Evolutionary conservation across 2,797 vertebrate genomes (phyloP).

Genomic region (Chromobotia macracanthus): DNA sequence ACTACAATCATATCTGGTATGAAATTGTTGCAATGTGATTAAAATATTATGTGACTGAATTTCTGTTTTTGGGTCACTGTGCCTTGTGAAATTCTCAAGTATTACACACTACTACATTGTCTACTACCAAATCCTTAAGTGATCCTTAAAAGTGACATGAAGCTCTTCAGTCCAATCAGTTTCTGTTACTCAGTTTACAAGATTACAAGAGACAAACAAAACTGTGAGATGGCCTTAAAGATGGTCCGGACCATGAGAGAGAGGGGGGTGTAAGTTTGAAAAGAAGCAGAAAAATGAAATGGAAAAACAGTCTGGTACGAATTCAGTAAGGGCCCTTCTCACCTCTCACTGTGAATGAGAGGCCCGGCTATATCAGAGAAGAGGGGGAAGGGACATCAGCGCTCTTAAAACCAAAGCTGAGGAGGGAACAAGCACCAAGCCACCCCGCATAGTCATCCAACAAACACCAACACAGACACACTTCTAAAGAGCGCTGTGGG

Average conservation of each 20-base stretch:
- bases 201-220: constrained; percentile 15
- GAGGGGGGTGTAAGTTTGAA: neutral
- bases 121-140: too few species aligned
- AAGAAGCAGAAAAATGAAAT: constrained; percentile 15
- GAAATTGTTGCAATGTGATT: too few species aligned
- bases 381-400: constrained; percentile 46
- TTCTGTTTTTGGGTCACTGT: neutral
- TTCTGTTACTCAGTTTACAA: constrained; percentile 3
- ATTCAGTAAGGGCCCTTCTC: constrained; percentile 38
- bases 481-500: constrained; percentile 46
- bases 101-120: neutral
- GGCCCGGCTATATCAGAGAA: constrained; percentile 61
- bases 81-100: neutral
- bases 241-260: neutral
- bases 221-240: neutral
- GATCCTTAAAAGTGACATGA: neutral
- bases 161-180: constrained; percentile 8
- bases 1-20: too few species aligned
- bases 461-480: constrained; percentile 51
- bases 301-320: constrained; percentile 55
- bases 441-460: constrained; percentile 49
- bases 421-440: constrained; percentile 57
- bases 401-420: constrained; percentile 38
- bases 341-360: constrained; percentile 70
- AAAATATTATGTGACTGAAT: too few species aligned